Base-by-base conservation (phyloP, 2,888 invertebrate genomes). In the Crepidodera aurea region DNA sequence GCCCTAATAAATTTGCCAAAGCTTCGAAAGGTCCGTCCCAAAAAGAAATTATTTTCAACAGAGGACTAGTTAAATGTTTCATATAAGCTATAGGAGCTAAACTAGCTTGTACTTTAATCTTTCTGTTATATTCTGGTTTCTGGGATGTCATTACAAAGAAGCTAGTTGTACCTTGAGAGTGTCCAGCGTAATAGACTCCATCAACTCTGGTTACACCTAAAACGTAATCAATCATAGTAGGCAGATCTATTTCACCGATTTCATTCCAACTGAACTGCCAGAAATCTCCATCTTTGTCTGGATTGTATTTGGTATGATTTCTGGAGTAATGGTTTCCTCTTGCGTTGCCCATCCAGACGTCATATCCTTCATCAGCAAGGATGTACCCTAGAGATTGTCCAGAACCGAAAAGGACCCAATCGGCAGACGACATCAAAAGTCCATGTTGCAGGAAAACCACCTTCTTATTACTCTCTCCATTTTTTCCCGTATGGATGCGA, bases 221-320 rank as follows among this genome's bases (percentile, higher is more conserved):
- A n/a, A 89, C 83, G 73, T 89, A 87, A 75, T 96, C 90, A 44
- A 97, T 89, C 83, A 89, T 90, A 0, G 91, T 86, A 0, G 95
- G 93, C n/a, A 96, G 75, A 79, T 96, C 96, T 66, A 83, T 85
- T 59, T 84, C 79, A 0, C 90, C 93, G 77, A 95, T 92, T 77
- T 94, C 89, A 75, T 95, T 91, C 89, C 90, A 96, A 61, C 92
- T 92, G 66, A 78, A 80, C 10, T 78, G 62, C 79, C 79, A 81
- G 63, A 78, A 80, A 86, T 78, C 42, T 80, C 46, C 10, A 44
- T 73, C 69, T 1, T 55, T 65, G 18, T 68, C 61, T 4, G 76
- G 73, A 46, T 71, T 64, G 5, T 71, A 60, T 8, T 25, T 51
- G 2, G 68, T 73, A 55, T 74, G 72, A 25, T 70, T 66, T n/a